Evolutionary conservation across 1,140 invertebrate genomes (phyloP), one percentile per base, ranked within the genome.

Genomic region (Drosophila ficusphila): DNA sequence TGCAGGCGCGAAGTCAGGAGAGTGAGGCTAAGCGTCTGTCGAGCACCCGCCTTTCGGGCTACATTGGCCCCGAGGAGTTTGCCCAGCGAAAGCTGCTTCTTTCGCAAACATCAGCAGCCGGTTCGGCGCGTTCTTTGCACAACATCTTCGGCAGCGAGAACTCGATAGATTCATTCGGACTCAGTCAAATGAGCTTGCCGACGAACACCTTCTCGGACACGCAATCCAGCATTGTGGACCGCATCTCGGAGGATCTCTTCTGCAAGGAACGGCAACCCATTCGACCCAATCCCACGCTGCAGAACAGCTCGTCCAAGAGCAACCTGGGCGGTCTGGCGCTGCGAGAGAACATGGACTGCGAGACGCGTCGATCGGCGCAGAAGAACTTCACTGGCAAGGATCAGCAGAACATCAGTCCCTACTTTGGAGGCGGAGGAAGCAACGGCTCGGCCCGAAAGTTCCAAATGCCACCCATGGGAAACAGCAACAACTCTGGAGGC

Each of bases 351-450:
- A 69, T 90, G 14, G 85, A 91, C 46, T 76, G 86, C 29, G 89
- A 91, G 38, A 51, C 72, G 36, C 73, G 79, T 2, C 62, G 83
- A 7, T 91, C 90, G 18, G 81, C 76, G 11, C 90, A 91, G n/a
- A 91, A 91, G 61, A 89, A 90, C 42, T 91, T 91, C 12, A 90
- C 88, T 3, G 83, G 90, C 41, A 91, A 90, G 57, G 79, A 90
- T 73, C 89, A 89, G 36, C 62, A 70, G 9, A 89, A 91, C 52
- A 71, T 90, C 0, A 91, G 89, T 47, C 86, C 88, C 1, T 91
- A 91, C 38, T 88, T 52, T 11, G 76, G 61, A 11, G 76, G 58
- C 23, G 25, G 53, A 19, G 46, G 65, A 57, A 74, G 69, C 61
- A 74, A 85, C 46, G 61, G 62, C 14, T 65, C 75, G 3, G 72